Percentiles rank a stretch among this genome's conserved stretches.
Conservation (phyloP, 2,888 invertebrate species). For the Cyrtodaria siliqua region DNA sequence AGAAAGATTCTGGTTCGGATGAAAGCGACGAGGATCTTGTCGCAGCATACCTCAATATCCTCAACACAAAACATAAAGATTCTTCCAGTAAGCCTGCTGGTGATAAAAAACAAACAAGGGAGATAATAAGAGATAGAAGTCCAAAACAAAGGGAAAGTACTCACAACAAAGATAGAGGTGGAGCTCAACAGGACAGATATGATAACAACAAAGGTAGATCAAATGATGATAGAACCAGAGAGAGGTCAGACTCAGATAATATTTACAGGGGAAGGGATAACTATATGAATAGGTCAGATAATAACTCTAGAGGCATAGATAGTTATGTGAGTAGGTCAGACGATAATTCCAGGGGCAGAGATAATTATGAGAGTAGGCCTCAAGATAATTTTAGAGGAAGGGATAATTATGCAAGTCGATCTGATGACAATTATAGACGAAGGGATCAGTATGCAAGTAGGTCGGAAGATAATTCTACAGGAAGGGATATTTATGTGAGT, state of each 20-base stretch:
- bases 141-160: background rate
- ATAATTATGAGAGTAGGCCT: constrained; percentile 15
- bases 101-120: constrained; percentile 18
- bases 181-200: background rate
- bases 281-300: background rate
- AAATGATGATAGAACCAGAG: constrained; percentile 4
- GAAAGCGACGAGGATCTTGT: constrained; percentile 78
- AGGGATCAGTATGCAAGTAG: no score
- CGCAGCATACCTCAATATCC: constrained; percentile 80
- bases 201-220: background rate
- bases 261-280: constrained; percentile 2
- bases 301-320: constrained; percentile 15
- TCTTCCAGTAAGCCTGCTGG: background rate
- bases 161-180: background rate
- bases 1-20: constrained; percentile 63
- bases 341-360: background rate
- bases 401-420: no score
- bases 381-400: constrained; percentile 6
- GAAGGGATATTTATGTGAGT: no score
- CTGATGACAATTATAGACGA: no score
- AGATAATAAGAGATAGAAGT: constrained; percentile 9
- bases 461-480: no score
- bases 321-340: constrained; percentile 19
- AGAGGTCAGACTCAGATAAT: constrained; percentile 3
- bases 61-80: constrained; percentile 75